Percentiles rank a stretch among this genome's conserved stretches.
Evolutionary conservation across 2,888 invertebrate genomes (phyloP).

Genomic region (Ornithoptera priamus): DNA sequence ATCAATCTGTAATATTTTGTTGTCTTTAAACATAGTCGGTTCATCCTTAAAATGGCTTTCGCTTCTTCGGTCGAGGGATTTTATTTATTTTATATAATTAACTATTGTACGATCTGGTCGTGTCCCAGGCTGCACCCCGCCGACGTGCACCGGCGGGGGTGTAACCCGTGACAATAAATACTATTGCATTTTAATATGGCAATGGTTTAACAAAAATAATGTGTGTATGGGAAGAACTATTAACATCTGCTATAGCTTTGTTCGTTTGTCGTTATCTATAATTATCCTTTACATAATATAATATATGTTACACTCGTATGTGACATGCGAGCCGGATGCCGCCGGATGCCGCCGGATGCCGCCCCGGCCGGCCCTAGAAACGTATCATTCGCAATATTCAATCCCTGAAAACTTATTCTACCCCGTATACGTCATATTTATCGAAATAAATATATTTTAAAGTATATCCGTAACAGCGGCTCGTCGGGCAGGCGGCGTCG

Average conservation of each 20-base stretch:
- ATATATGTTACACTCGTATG: slow-evolving; percentile 35
- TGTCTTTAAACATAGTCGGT: slow-evolving; percentile 53
- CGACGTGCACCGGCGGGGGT: too few species aligned
- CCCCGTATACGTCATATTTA: slow-evolving; percentile 39
- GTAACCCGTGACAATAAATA: slow-evolving; percentile 41
- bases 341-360: too few species aligned
- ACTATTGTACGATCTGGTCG: slow-evolving; percentile 71
- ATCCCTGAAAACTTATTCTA: slow-evolving; percentile 36
- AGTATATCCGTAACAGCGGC: slow-evolving; percentile 27
- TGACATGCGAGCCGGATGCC: too few species aligned
- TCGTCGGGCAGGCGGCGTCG: slow-evolving; percentile 29
- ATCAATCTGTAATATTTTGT: slow-evolving; percentile 11
- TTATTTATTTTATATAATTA: slow-evolving; percentile 67
- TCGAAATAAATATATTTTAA: slow-evolving; percentile 31
- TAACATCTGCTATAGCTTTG: slow-evolving; percentile 73
- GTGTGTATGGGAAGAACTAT: slow-evolving; percentile 76
- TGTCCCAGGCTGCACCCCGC: slow-evolving; percentile 24
- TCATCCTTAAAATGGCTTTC: slow-evolving; percentile 56
- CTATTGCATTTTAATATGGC: slow-evolving; percentile 80
- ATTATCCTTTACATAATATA: slow-evolving; percentile 50
- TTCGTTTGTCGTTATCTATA: slow-evolving; percentile 64
- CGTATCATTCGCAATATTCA: slow-evolving; percentile 29
- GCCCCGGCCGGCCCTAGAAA: slow-evolving; percentile 25
- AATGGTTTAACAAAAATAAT: slow-evolving; percentile 74
- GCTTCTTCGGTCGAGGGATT: slow-evolving; percentile 64